Base-by-base conservation (phyloP, 2,888 invertebrate species). In the Lycophotia porphyrea region DNA sequence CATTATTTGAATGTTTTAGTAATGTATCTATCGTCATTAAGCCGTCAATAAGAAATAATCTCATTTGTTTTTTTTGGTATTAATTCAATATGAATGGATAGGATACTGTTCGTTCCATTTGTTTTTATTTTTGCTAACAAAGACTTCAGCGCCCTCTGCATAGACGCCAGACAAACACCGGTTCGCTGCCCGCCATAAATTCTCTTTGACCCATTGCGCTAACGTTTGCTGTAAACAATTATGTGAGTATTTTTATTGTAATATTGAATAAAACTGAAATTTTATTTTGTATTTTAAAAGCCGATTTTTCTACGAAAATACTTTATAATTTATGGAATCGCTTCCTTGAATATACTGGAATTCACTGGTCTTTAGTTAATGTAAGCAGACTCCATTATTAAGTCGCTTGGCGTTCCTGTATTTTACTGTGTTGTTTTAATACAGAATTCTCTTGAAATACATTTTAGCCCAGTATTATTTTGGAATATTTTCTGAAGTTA, bases 151-250 rank as follows among this genome's bases (percentile, higher is more conserved):
- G 96, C 96, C 96, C 96, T 94, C 96, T 96, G 93, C 92, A 96
- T 88, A 87, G 96, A 96, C 96, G 96, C 96, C 94, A 92, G 90
- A 90, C 74, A 84, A 88, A 86, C 90, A 89, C 92, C 90, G 90
- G 89, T 90, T 91, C 88, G 87, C 88, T 91, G 92, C 92, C 92
- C 95, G 95, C 95, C 95, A 95, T 95, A 95, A 95, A 94, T 91
- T 93, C 92, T 91, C 92, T 91, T 92, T 92, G 89, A 91, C 90
- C 89, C 87, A 91, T 92, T 91, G 92, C 92, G 90, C 82, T 92
- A 92, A 84, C 92, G 92, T 92, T 93, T 88, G 93, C 94, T 92
- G 95, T 96, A 95, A 96, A 96, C 95, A 96, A 92, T 90, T 93
- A 90, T 89, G 96, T 96, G 87, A 96, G 96, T 94, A 93, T 87